These are phyloP conservation scores for Amphimallon solstitiale DNA, from an alignment of 2,888 invertebrate species.

Conservation along the genomic window DNA sequence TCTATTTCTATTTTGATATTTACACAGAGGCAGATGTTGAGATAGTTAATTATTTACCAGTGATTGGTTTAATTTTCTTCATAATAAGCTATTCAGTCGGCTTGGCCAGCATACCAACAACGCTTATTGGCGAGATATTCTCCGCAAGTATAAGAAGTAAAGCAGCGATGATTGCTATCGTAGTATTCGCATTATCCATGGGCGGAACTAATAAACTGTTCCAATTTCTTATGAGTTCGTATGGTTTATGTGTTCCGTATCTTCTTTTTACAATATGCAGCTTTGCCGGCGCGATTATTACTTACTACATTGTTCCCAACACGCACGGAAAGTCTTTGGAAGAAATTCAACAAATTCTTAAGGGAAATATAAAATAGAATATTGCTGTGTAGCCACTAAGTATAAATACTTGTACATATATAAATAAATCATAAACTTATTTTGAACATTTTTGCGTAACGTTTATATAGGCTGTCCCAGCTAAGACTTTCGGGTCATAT, in stretches of 20 bases:
- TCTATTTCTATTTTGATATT: constrained; percentile 50
- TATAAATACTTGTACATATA: too few relatives aligned
- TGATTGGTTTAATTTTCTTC: constrained; percentile 49
- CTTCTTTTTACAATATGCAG: constrained; percentile 48
- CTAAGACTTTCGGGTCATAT: too few relatives aligned
- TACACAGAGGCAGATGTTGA: constrained; percentile 43
- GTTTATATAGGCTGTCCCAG: too few relatives aligned
- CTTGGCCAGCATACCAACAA: constrained; percentile 34
- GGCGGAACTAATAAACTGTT: constrained; percentile 52
- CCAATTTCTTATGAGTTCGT: constrained; percentile 50
- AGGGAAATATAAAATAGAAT: constrained; percentile 43
- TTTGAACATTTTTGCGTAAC: too few relatives aligned
- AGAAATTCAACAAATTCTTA: constrained; percentile 55
- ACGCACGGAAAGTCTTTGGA: constrained; percentile 58
- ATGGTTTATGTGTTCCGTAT: constrained; percentile 52
- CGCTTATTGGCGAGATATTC: constrained; percentile 45
- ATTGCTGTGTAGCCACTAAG: too few relatives aligned
- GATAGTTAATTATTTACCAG: constrained; percentile 49
- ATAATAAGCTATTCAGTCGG: constrained; percentile 31
- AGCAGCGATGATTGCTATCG: constrained; percentile 48
- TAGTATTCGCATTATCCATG: constrained; percentile 49
- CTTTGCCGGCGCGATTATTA: constrained; percentile 47
- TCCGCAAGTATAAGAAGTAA: constrained; percentile 53
- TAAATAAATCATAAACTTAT: too few relatives aligned
- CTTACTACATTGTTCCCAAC: constrained; percentile 52